These are phyloP conservation scores for Amaurobius ferox DNA, from an alignment of 2,888 invertebrate species.

Conservation along the genomic window DNA sequence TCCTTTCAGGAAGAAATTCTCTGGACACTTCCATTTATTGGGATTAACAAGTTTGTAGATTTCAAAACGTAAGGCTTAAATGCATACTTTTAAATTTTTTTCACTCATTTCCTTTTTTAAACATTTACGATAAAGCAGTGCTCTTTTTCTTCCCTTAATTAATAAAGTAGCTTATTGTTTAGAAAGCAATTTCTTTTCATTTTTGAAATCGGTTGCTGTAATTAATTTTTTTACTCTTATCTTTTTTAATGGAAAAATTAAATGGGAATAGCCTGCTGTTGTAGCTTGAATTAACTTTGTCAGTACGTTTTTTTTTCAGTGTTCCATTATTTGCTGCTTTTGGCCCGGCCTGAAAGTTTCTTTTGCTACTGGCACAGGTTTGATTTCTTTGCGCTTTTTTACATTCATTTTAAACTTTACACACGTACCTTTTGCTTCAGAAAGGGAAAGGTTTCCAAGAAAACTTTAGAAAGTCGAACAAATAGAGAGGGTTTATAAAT, in stretches of 20 bases:
- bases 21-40: slow-evolving; percentile 70
- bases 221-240: slow-evolving; percentile 18
- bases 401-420: slow-evolving; percentile 23
- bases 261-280: slow-evolving; percentile 29
- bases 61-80: slow-evolving; percentile 72
- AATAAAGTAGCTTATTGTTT: slow-evolving; percentile 56
- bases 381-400: slow-evolving; percentile 36
- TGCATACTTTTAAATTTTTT: slow-evolving; percentile 67
- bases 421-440: slow-evolving; percentile 1
- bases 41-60: slow-evolving; percentile 72
- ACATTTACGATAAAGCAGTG: slow-evolving; percentile 60
- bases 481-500: too few species aligned
- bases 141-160: slow-evolving; percentile 56
- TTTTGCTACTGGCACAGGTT: slow-evolving; percentile 60
- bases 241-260: background rate
- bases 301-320: slow-evolving; percentile 55
- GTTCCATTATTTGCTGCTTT: slow-evolving; percentile 41
- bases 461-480: background rate
- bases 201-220: slow-evolving; percentile 27
- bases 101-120: slow-evolving; percentile 63
- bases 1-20: slow-evolving; percentile 72
- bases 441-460: slow-evolving; percentile 47
- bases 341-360: slow-evolving; percentile 45
- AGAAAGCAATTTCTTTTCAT: slow-evolving; percentile 25
- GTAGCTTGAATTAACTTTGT: slow-evolving; percentile 20